Conservation (phyloP, 2,888 invertebrate genomes). For the Caenorhabditis drosophilae region DNA sequence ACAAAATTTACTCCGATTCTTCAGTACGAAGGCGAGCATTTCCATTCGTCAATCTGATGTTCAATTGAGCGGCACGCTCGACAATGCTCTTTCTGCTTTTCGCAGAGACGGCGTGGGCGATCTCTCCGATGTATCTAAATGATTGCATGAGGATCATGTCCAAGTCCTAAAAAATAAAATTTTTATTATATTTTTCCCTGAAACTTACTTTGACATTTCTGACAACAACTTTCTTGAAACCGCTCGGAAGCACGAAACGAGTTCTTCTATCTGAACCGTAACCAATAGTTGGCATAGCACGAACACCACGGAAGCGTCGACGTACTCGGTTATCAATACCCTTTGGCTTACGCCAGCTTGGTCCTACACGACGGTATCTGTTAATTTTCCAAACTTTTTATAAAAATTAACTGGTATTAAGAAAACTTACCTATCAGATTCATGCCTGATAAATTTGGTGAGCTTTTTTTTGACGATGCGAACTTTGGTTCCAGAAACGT, state of each 20-base stretch:
- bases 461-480: conserved; percentile 94
- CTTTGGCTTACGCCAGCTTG: conserved; percentile 96
- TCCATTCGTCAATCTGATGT: conserved; percentile 92
- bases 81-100: conserved; percentile 95
- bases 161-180: conserved; percentile 78
- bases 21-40: conserved; percentile 94
- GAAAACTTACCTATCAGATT: conserved; percentile 85
- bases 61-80: conserved; percentile 86
- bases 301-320: conserved; percentile 98
- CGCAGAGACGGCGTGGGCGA: conserved; percentile 95
- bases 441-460: conserved; percentile 97
- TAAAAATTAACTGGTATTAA: conserved; percentile 82
- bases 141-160: conserved; percentile 99
- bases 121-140: conserved; percentile 93
- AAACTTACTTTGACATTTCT: conserved; percentile 81
- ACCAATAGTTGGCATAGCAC: conserved; percentile 98
- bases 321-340: conserved; percentile 99
- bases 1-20: conserved; percentile 87
- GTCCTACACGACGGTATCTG: conserved; percentile 62
- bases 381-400: conserved; percentile 12
- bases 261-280: conserved; percentile 94
- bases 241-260: conserved; percentile 94
- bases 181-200: background rate
- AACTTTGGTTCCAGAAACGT: conserved; percentile 76
- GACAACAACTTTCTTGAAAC: conserved; percentile 92